Base-by-base conservation (phyloP, 2,797 vertebrate species). In the Sebastes dallii region DNA sequence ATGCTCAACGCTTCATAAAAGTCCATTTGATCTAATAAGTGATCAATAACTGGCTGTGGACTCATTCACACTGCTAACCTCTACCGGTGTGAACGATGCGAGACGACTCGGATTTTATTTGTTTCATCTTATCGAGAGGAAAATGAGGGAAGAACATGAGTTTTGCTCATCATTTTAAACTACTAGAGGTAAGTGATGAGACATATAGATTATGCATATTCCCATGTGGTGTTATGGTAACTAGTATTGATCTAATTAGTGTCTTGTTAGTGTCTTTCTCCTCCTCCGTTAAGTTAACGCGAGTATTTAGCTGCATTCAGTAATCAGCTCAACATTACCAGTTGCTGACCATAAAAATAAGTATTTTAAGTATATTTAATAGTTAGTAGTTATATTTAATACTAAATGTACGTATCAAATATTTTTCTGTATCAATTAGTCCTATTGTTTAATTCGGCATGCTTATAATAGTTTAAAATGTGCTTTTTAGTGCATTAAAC, bases 101-200 rank as follows among this genome's bases (percentile, higher is more conserved):
- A 78, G 5, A 16, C 27, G 60, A 82, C 12, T 52, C 10, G 24
- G 64, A 66, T 67, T 85, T 86, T 29, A 65, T 81, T 32, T 65
- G 52, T 58, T 86, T 81, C 81, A 22, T 72, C 75, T 66, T 32
- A 62, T 58, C 56, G 42, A 6, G 4, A 56, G 54, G 46, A 74
- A 66, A 66, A 83, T 29, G 27, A 75, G 72, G 27, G 66, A 13
- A 54, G 55, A 32, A 46, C 16, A 75, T 64, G 29, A 29, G 12
- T 36, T 66, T 36, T 27, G 3, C 5, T 55, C 7, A n/a, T 12
- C 25, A 3, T 6, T 34, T 75, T n/a, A 59, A 66, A 8, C 78
- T 16, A 6, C 52, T 1, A 62, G 3, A 1, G 86, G 89, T 92
- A 84, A 90, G 90, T 89, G 13, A 27, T 1, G 16, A 30, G 1